A percentile compares a stretch with the other conserved stretches of the same genome.
Evolutionary conservation across 2,888 invertebrate species (phyloP).

Genomic region (Nomada ferruginata): DNA sequence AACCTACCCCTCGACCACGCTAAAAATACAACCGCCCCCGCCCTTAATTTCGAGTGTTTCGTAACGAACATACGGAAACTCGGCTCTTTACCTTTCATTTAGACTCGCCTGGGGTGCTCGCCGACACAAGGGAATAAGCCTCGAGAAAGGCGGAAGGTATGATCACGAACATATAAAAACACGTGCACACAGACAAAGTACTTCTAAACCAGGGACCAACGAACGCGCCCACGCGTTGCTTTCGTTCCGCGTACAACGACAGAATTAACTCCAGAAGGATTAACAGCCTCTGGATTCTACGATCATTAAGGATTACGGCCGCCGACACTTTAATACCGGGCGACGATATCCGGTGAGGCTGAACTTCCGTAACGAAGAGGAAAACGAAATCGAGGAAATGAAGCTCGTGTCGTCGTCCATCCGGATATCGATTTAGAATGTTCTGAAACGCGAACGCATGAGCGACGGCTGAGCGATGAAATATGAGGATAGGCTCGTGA

Average conservation of each 20-base stretch:
- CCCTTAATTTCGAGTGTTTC: conserved; percentile 24
- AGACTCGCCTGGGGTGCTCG: conserved; percentile 14
- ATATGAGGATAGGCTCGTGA: background rate
- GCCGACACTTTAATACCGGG: conserved; percentile 40
- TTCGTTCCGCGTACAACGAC: background rate
- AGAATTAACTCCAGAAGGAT: conserved; percentile 47
- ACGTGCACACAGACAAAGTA: background rate
- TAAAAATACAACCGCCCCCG: conserved; percentile 2
- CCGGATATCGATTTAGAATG: conserved; percentile 29
- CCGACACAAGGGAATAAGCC: conserved; percentile 5
- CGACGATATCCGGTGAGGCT: conserved; percentile 34
- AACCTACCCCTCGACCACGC: background rate
- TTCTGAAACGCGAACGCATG: background rate
- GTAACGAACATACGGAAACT: conserved; percentile 31
- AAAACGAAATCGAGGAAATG: conserved; percentile 28
- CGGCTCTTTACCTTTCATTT: conserved; percentile 23
- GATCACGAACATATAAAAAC: background rate
- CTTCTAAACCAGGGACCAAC: too few species aligned
- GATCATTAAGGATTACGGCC: conserved; percentile 57
- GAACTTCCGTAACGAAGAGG: background rate
- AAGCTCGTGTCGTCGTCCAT: background rate
- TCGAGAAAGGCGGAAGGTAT: background rate
- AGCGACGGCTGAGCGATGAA: conserved; percentile 12
- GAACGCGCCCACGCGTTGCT: conserved; percentile 3
- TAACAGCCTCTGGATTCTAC: conserved; percentile 22